Base-by-base conservation (phyloP, 2,797 vertebrate genomes). In the Danio tinwini region DNA sequence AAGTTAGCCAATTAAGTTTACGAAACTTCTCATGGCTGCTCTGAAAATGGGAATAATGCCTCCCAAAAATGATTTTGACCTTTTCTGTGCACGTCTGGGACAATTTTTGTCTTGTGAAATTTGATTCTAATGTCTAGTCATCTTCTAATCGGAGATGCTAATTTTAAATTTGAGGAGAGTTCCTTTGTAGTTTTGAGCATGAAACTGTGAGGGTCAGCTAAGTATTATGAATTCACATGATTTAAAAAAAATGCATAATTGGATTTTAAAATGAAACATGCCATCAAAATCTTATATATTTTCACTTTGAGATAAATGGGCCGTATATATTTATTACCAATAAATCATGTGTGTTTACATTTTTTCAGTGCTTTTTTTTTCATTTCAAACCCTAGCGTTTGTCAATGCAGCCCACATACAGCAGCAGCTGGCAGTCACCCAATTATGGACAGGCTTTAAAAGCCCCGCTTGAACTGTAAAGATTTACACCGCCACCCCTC, bases 391-490 rank as follows among this genome's bases (percentile, higher is more conserved):
- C 49, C 63, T 53, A n/a, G 74, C 81, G 73, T 80, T 84, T 91
- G 88, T 92, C 91, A 88, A 87, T 88, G 88, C 89, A 89, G 85
- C 88, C 29, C 76, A 89, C 90, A 90, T 90, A 65, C 84, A 62
- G 80, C 87, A 86, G 89, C 88, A 86, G 87, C 87, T 93, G 92
- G 91, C 93, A 78, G 88, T 74, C 76, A 74, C 89, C 91, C 91
- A 93, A 93, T 94, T 93, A 93, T 91, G 91, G 92, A 91, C 90
- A 73, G 86, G 87, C 90, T 93, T 92, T 93, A 92, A 93, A 94
- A 93, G 91, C 90, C 88, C 86, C 74, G 90, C 90, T 92, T 93
- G 93, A 93, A 93, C 91, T 90, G 90, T 93, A 93, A 93, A 94
- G 93, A 93, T 93, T 94, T 94, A 93, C 92, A 91, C 87, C 76